Percentiles rank a stretch among this genome's conserved stretches.
phyloP scores from a whole-genome alignment of 2,888 invertebrate genomes.

The Lysandra coridon region DNA sequence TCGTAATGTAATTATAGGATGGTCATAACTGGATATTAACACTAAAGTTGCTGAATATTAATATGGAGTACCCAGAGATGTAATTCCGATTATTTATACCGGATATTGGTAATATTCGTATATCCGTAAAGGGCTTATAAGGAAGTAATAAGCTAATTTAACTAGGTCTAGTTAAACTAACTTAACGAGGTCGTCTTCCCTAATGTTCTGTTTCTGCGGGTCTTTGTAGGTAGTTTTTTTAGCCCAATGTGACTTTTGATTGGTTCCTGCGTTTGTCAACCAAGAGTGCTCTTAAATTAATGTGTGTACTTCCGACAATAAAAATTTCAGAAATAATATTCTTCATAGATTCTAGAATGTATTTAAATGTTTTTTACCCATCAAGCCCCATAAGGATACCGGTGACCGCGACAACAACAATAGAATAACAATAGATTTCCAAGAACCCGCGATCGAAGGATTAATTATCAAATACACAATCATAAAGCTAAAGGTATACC shows the following conservation, averaged over 20 bases:
- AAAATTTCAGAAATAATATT: too few relatives aligned
- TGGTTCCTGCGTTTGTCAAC: not conserved
- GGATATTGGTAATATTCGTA: not conserved
- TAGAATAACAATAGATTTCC: too few relatives aligned
- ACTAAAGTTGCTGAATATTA: conserved; percentile 5
- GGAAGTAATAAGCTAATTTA: not conserved
- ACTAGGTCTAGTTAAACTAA: not conserved
- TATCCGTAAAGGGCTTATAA: not conserved
- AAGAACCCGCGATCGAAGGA: too few relatives aligned
- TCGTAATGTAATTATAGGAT: conserved; percentile 33
- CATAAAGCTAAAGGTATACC: not conserved
- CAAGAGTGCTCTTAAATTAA: not conserved
- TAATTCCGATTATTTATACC: conserved; percentile 17
- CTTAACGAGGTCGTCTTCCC: not conserved
- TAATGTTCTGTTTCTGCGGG: not conserved
- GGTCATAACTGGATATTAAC: conserved; percentile 4
- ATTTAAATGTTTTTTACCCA: too few relatives aligned
- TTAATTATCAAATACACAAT: not conserved
- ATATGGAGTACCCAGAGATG: not conserved
- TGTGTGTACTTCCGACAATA: too few relatives aligned
- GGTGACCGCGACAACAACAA: too few relatives aligned
- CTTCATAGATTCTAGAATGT: too few relatives aligned
- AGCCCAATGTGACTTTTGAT: not conserved
- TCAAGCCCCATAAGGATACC: too few relatives aligned
- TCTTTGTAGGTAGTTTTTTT: not conserved